A percentile compares a stretch with the other conserved stretches of the same genome.
phyloP scores from a whole-genome alignment of 2,797 vertebrate species.

The Hemibagrus guttatus region DNA sequence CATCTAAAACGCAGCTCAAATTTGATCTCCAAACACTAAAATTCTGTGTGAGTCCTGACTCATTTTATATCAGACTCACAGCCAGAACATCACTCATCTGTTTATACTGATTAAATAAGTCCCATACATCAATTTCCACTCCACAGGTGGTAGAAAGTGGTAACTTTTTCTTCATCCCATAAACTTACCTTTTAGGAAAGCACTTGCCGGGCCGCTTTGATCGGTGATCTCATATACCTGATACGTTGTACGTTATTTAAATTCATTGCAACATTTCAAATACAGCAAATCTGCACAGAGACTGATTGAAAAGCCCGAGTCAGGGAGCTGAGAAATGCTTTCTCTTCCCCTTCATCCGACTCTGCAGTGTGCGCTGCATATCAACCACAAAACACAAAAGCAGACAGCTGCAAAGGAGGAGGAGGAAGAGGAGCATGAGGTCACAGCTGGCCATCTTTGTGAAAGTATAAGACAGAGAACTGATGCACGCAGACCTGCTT shows the following conservation, averaged over 20 bases:
- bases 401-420: background rate
- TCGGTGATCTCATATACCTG: background rate
- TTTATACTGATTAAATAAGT: too few relatives aligned
- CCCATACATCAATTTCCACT: too few relatives aligned
- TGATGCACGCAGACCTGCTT: background rate
- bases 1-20: too few relatives aligned
- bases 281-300: background rate
- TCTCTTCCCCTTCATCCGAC: background rate
- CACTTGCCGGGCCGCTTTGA: background rate
- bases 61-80: too few relatives aligned
- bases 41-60: too few relatives aligned
- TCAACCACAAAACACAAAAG: slow-evolving; percentile 16
- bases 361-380: slow-evolving; percentile 1
- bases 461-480: background rate
- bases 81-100: too few relatives aligned
- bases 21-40: too few relatives aligned
- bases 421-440: background rate
- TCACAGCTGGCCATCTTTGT: background rate
- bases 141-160: too few relatives aligned
- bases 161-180: background rate
- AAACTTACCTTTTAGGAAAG: background rate
- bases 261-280: background rate
- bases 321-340: background rate
- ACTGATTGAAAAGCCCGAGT: background rate
- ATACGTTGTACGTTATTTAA: background rate